phyloP scores from a whole-genome alignment of 2,113 vertebrate species.

The Pollachius pollachius region DNA sequence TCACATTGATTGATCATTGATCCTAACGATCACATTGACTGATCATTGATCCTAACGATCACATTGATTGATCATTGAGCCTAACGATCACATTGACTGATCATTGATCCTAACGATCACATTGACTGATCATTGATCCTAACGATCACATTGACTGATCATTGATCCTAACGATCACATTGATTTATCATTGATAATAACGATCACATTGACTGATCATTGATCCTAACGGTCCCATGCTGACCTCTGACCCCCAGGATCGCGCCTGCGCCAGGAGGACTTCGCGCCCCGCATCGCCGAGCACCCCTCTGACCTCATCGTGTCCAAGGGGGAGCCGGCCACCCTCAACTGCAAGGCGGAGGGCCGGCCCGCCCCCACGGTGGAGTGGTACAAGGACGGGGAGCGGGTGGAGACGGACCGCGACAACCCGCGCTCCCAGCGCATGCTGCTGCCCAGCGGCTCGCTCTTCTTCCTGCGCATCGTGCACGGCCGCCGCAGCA shows the following conservation, averaged over 20 bases:
- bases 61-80: too few relatives aligned
- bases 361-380: constrained; percentile 86
- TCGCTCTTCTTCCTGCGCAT: constrained; percentile 95
- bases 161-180: too few relatives aligned
- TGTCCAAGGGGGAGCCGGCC: constrained; percentile 95
- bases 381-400: constrained; percentile 96
- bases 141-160: too few relatives aligned
- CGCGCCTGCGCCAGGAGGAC: constrained; percentile 94
- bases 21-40: too few relatives aligned
- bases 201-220: too few relatives aligned
- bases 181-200: too few relatives aligned
- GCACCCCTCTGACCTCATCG: constrained; percentile 95
- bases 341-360: constrained; percentile 97
- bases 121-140: too few relatives aligned
- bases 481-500: constrained; percentile 90
- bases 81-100: too few relatives aligned
- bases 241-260: constrained; percentile 71
- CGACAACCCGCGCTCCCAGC: constrained; percentile 90
- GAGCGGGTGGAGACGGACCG: constrained; percentile 93
- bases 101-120: too few relatives aligned
- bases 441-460: constrained; percentile 94
- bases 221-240: too few relatives aligned
- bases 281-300: constrained; percentile 92
- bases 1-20: too few relatives aligned
- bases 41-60: too few relatives aligned